phyloP scores from a whole-genome alignment of 2,797 vertebrate genomes.

The Botia kubotai region DNA sequence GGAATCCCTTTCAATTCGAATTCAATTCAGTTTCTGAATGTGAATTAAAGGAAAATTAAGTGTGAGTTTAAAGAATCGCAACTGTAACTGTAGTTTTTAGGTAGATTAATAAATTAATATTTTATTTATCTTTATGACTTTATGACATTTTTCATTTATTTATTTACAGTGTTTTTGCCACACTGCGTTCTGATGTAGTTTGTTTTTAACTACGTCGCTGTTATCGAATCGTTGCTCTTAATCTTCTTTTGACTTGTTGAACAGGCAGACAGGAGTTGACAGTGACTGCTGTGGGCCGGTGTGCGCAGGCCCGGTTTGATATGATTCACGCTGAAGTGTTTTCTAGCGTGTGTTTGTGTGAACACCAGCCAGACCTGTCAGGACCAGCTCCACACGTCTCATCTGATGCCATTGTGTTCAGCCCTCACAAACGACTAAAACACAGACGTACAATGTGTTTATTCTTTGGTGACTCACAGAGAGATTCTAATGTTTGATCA shows the following conservation, averaged over 20 bases:
- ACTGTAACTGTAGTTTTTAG: too few relatives aligned
- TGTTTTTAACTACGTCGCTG: background rate
- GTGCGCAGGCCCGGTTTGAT: conserved; percentile 43
- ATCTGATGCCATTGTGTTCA: conserved; percentile 35
- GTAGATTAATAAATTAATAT: too few relatives aligned
- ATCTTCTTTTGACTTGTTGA: conserved; percentile 17
- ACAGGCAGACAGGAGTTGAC: background rate
- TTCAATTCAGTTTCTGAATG: too few relatives aligned
- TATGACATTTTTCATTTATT: too few relatives aligned
- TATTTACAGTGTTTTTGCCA: too few relatives aligned
- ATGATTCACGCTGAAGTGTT: conserved; percentile 44
- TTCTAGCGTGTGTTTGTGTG: conserved; percentile 20
- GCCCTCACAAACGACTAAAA: background rate
- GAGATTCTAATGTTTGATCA: conserved; percentile 23
- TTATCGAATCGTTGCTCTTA: conserved; percentile 2
- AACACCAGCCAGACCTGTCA: conserved; percentile 32
- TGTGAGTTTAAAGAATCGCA: too few relatives aligned
- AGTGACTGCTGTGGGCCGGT: conserved; percentile 8
- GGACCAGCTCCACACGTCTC: conserved; percentile 17
- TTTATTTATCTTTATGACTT: too few relatives aligned
- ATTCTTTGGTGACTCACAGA: conserved; percentile 11
- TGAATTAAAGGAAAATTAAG: too few relatives aligned
- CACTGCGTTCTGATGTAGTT: too few relatives aligned
- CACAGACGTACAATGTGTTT: background rate
- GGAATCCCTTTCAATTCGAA: too few relatives aligned